Percentiles rank a stretch among this genome's conserved stretches.
phyloP scores from a whole-genome alignment of 2,888 invertebrate species.

The Acleris emargana region DNA sequence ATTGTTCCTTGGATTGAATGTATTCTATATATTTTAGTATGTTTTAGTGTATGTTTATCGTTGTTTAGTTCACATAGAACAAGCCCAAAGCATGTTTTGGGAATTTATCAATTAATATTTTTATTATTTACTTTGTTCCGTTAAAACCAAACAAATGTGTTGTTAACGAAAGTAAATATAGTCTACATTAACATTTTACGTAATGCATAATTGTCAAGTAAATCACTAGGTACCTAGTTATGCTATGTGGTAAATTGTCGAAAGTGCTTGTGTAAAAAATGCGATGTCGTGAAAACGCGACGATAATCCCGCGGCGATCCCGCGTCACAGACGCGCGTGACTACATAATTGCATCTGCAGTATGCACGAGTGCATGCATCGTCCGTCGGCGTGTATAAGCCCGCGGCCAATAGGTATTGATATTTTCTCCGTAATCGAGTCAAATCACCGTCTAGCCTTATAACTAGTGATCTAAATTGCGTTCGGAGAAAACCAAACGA shows the following conservation, averaged over 20 bases:
- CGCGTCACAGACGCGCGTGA: slow-evolving; percentile 43
- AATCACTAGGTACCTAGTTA: slow-evolving; percentile 6
- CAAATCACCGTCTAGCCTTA: slow-evolving; percentile 21
- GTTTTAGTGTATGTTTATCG: too few relatives aligned
- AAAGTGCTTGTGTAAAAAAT: slow-evolving; percentile 37
- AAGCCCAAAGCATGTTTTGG: too few relatives aligned
- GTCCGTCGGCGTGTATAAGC: slow-evolving; percentile 12
- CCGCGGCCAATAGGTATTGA: slow-evolving; percentile 23
- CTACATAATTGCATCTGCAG: slow-evolving; percentile 46
- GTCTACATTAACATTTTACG: not conserved
- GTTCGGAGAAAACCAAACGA: slow-evolving; percentile 29
- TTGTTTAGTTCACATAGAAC: too few relatives aligned
- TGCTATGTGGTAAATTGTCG: slow-evolving; percentile 37
- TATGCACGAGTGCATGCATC: slow-evolving; percentile 37
- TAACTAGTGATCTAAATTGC: slow-evolving; percentile 23
- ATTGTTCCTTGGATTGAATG: too few relatives aligned
- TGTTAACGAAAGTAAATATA: too few relatives aligned
- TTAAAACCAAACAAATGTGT: too few relatives aligned
- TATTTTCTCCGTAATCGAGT: slow-evolving; percentile 33
- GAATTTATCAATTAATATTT: too few relatives aligned
- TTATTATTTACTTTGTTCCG: too few relatives aligned
- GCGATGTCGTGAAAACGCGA: slow-evolving; percentile 29
- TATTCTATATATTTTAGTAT: too few relatives aligned
- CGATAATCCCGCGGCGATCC: slow-evolving; percentile 19
- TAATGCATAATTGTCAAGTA: not conserved